A percentile compares a stretch with the other conserved stretches of the same genome.
phyloP scores from a whole-genome alignment of 2,113 vertebrate genomes.

The Hemibagrus wyckioides region DNA sequence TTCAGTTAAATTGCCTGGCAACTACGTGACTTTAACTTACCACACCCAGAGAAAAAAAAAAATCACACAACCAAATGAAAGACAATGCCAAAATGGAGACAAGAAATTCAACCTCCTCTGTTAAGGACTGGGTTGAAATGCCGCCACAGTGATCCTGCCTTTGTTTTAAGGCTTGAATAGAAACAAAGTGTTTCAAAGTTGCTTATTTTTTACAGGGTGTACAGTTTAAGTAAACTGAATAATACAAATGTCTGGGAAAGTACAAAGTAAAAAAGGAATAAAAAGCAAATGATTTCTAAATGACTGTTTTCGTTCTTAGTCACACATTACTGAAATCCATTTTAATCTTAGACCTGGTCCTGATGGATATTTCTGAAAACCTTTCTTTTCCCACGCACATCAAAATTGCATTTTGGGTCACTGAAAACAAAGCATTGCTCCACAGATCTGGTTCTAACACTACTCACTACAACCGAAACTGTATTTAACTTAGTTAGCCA shows the following conservation, averaged over 20 bases:
- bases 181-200: not conserved
- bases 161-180: not conserved
- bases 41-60: conserved; percentile 1
- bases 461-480: not conserved
- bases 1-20: not conserved
- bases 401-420: not conserved
- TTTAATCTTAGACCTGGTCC: too few species aligned
- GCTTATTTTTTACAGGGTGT: conserved; percentile 23
- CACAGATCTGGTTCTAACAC: not conserved
- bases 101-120: not conserved
- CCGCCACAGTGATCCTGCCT: not conserved
- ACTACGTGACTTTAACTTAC: not conserved
- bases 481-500: not conserved
- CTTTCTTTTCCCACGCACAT: not conserved
- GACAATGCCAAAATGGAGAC: not conserved
- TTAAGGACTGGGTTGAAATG: conserved; percentile 8
- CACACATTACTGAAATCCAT: not conserved
- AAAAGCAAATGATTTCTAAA: not conserved
- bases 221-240: not conserved
- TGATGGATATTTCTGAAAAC: not conserved
- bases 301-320: not conserved
- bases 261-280: not conserved
- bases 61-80: not conserved
- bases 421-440: not conserved
- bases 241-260: not conserved